A percentile compares a stretch with the other conserved stretches of the same genome.
Conservation (phyloP, 1,140 invertebrate species). For the Drosophila watanabei region DNA sequence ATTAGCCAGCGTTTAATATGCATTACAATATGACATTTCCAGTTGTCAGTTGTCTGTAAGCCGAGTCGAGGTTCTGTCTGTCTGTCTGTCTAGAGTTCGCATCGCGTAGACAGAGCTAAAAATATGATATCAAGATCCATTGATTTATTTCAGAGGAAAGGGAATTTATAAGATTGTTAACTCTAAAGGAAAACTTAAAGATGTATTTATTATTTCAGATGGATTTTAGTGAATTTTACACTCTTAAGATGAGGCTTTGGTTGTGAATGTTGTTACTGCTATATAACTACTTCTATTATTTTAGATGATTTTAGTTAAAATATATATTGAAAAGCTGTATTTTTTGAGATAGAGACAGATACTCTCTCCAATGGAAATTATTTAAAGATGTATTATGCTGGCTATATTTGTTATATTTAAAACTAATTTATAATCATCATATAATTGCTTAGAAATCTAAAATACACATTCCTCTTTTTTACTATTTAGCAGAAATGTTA, state of each 20-base stretch:
- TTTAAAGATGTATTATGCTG: too few species aligned
- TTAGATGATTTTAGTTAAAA: not conserved
- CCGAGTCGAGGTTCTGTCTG: conserved; percentile 18
- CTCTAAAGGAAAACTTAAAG: too few species aligned
- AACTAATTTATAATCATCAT: not conserved
- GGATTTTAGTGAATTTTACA: not conserved
- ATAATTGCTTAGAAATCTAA: not conserved
- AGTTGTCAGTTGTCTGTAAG: conserved; percentile 43
- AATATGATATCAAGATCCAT: conserved; percentile 6
- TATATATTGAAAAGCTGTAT: not conserved
- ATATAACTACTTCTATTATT: not conserved
- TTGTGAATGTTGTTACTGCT: not conserved
- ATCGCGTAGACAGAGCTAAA: conserved; percentile 61
- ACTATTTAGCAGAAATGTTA: not conserved
- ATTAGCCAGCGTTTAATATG: conserved; percentile 73
- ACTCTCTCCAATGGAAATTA: too few species aligned
- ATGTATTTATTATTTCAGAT: too few species aligned
- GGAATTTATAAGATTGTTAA: not conserved
- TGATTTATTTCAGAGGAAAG: not conserved
- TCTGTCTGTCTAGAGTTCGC: conserved; percentile 1
- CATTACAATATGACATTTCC: conserved; percentile 68
- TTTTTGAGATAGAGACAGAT: not conserved
- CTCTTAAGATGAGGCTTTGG: not conserved
- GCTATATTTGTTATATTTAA: too few species aligned
- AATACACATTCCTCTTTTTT: too few species aligned